A percentile compares a stretch with the other conserved stretches of the same genome.
These are phyloP conservation scores for Perdita meconis DNA, from an alignment of 2,888 invertebrate genomes.

Conservation along the genomic window DNA sequence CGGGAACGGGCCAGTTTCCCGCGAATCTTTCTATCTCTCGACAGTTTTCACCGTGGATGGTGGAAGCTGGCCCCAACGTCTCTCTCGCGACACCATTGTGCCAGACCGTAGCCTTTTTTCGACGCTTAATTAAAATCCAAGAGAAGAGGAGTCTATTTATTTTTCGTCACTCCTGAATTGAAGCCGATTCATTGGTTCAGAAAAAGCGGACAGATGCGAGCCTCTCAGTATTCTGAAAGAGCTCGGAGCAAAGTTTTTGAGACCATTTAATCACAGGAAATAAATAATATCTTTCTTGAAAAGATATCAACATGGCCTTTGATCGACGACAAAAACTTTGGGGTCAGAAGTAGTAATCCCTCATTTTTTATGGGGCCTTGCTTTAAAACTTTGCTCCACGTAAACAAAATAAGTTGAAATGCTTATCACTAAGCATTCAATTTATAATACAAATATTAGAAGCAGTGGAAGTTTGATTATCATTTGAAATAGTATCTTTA, in stretches of 20 bases:
- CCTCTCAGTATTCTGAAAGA: neutral
- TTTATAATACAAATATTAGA: no score
- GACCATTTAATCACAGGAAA: neutral
- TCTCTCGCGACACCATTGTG: slow-evolving; percentile 40
- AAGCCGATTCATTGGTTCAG: slow-evolving; percentile 23
- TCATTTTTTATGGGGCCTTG: no score
- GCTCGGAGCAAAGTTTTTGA: neutral
- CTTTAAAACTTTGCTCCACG: no score
- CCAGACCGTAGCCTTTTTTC: slow-evolving; percentile 20
- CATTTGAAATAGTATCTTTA: no score
- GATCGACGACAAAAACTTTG: no score
- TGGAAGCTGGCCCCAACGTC: slow-evolving; percentile 1
- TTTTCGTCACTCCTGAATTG: slow-evolving; percentile 47
- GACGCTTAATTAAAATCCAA: slow-evolving; percentile 56
- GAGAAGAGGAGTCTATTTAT: slow-evolving; percentile 41
- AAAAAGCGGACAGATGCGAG: neutral
- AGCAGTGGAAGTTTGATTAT: no score
- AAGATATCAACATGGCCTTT: no score
- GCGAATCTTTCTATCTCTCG: slow-evolving; percentile 24
- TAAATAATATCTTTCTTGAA: no score
- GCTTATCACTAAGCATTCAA: no score
- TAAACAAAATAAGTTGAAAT: no score
- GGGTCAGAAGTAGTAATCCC: no score
- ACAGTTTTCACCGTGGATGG: neutral
- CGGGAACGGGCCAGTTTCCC: slow-evolving; percentile 8